Base-by-base conservation (phyloP, 2,797 vertebrate genomes). In the Characodon lateralis region DNA sequence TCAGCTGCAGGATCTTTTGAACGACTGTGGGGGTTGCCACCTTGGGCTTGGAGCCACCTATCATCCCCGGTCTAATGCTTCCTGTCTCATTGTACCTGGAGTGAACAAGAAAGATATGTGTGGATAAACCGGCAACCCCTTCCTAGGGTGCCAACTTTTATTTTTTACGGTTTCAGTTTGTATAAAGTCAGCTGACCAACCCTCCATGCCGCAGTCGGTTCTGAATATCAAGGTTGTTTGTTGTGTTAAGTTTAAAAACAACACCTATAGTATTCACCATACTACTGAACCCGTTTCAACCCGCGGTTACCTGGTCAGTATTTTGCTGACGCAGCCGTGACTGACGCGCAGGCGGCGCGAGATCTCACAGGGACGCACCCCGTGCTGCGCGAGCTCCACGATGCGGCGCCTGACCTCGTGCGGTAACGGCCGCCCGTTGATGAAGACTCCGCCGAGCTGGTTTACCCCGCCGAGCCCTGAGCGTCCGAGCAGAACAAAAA, bases 21-120 rank as follows among this genome's bases (percentile, higher is more conserved):
- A 98, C 97, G 56, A 98, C 97, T 95, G 91, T 96, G 88, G 97
- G 97, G 53, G 97, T 98, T 87, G 97, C 97, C 1, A 98, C 97
- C 96, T 98, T 98, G 95, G 97, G 97, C 89, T 98, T 98, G 66
- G 97, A 98, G 85, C 97, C 97, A 89, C 97, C 97, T 74, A 97
- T 97, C 87, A 97, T 93, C 80, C 97, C 96, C 56, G 97, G 97
- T 83, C 95, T 96, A 89, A 98, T 96, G 83, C 96, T 98, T 72
- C 97, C 97, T 0, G 97, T 98, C 90, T 98, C 96, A 24, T 97
- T 97, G 93, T 97, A 98, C 95, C 97, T 98, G 61, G 31, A 72
- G 46, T 20, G 2, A 48, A 86, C 56, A 84, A 77, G 9, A 16
- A 0, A 1, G 2, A 69, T 35, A 35, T 72, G 20, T 58, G 31